phyloP scores from a whole-genome alignment of 2,888 invertebrate species.

The Listrodromus nycthemerus region DNA sequence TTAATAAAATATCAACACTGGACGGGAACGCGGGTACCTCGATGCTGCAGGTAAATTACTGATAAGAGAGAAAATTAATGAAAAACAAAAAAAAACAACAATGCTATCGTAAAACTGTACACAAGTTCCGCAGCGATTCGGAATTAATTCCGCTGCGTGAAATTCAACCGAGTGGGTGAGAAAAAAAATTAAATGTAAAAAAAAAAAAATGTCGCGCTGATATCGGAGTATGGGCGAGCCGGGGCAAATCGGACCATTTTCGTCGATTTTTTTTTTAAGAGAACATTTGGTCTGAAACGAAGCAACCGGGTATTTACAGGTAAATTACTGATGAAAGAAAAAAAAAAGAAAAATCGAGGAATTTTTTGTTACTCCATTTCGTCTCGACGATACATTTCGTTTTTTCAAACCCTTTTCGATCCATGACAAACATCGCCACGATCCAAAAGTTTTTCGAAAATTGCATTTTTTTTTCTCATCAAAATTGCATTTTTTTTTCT shows the following conservation, averaged over 20 bases:
- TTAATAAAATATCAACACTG: conserved; percentile 29
- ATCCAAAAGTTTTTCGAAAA: too few species aligned
- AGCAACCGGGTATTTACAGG: not conserved
- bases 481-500: too few species aligned
- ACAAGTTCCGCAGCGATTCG: conserved; percentile 21
- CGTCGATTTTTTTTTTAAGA: too few species aligned
- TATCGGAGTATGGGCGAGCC: not conserved
- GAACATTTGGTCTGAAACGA: too few species aligned
- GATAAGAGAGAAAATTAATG: conserved; percentile 33
- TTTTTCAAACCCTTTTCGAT: too few species aligned
- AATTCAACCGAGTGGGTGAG: not conserved
- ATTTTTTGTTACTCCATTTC: too few species aligned
- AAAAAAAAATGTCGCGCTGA: too few species aligned
- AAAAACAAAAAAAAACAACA: conserved; percentile 5
- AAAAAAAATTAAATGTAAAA: conserved; percentile 10
- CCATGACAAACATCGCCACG: too few species aligned
- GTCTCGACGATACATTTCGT: too few species aligned
- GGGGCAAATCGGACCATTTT: too few species aligned
- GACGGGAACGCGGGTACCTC: conserved; percentile 18
- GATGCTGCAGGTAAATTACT: not conserved
- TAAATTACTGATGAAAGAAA: conserved; percentile 28
- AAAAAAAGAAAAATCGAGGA: not conserved
- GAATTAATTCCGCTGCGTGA: conserved; percentile 6
- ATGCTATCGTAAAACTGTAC: conserved; percentile 22
- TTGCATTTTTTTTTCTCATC: too few species aligned